Evolutionary conservation across 2,797 vertebrate genomes (phyloP).

Genomic region (Menidia menidia): DNA sequence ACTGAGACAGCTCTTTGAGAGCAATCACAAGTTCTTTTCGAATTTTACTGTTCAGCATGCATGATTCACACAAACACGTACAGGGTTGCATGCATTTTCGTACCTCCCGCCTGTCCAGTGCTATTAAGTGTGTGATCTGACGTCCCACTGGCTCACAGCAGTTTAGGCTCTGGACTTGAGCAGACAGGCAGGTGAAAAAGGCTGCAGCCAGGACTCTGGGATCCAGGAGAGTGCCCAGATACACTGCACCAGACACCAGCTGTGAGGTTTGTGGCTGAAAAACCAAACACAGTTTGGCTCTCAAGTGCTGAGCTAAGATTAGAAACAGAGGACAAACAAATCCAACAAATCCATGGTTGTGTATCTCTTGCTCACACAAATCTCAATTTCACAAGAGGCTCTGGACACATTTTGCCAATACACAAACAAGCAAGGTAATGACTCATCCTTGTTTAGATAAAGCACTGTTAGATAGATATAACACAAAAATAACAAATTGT

Average conservation of each 20-base stretch:
- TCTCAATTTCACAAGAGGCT: slow-evolving; percentile 12
- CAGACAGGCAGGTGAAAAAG: slow-evolving; percentile 66
- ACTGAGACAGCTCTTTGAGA: background rate
- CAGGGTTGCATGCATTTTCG: slow-evolving; percentile 21
- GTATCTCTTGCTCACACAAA: background rate
- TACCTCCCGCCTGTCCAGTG: slow-evolving; percentile 58
- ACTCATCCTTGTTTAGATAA: slow-evolving; percentile 33
- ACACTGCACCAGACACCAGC: slow-evolving; percentile 55
- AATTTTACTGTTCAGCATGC: background rate
- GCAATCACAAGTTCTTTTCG: slow-evolving; percentile 2
- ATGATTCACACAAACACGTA: slow-evolving; percentile 1
- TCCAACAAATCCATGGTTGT: no score
- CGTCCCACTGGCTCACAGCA: slow-evolving; percentile 55
- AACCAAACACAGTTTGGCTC: slow-evolving; percentile 45
- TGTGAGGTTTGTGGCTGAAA: slow-evolving; percentile 66
- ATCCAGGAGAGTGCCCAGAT: slow-evolving; percentile 53
- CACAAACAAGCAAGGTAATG: slow-evolving; percentile 41
- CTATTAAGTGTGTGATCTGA: slow-evolving; percentile 64
- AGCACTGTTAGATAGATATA: slow-evolving; percentile 4
- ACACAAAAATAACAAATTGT: background rate
- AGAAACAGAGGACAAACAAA: slow-evolving; percentile 44
- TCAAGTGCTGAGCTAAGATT: slow-evolving; percentile 30
- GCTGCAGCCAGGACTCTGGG: slow-evolving; percentile 52
- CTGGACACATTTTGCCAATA: slow-evolving; percentile 23
- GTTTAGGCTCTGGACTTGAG: slow-evolving; percentile 46